A percentile compares a stretch with the other conserved stretches of the same genome.
Conservation (phyloP, 1,140 invertebrate species). For the Acromyrmex charruanus region DNA sequence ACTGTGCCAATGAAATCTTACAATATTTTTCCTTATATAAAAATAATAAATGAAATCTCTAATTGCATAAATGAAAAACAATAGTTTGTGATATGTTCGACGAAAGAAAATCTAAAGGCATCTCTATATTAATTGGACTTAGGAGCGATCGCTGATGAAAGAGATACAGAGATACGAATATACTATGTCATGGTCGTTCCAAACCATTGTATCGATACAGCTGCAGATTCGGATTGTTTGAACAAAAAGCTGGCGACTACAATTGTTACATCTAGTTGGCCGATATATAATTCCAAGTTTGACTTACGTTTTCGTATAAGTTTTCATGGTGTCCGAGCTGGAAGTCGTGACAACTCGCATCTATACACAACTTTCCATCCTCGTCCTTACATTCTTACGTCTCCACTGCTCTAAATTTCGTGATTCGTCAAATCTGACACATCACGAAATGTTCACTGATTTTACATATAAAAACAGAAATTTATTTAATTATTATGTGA, state of each 20-base stretch:
- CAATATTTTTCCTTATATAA: neutral
- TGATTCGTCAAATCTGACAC: neutral
- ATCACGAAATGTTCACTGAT: neutral
- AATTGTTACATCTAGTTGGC: slow-evolving; percentile 17
- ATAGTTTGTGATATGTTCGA: neutral
- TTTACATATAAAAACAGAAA: neutral
- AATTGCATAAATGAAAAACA: neutral
- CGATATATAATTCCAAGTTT: neutral
- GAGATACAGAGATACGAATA: neutral
- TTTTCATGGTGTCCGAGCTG: slow-evolving; percentile 48
- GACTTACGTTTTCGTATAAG: neutral
- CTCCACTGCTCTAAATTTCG: neutral
- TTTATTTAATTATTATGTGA: too few species aligned
- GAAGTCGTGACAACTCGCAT: slow-evolving; percentile 38
- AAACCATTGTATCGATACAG: slow-evolving; percentile 30
- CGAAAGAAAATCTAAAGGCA: slow-evolving; percentile 13
- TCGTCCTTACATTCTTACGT: neutral
- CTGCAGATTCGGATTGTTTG: slow-evolving; percentile 41
- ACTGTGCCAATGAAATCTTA: neutral
- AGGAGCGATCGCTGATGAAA: neutral
- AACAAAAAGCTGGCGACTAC: slow-evolving; percentile 40
- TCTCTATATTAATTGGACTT: neutral
- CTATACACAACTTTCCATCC: neutral
- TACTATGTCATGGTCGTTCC: neutral
- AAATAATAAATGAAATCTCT: slow-evolving; percentile 11